Evolutionary conservation across 2,113 vertebrate genomes (phyloP).

Genomic region (Otis tarda): DNA sequence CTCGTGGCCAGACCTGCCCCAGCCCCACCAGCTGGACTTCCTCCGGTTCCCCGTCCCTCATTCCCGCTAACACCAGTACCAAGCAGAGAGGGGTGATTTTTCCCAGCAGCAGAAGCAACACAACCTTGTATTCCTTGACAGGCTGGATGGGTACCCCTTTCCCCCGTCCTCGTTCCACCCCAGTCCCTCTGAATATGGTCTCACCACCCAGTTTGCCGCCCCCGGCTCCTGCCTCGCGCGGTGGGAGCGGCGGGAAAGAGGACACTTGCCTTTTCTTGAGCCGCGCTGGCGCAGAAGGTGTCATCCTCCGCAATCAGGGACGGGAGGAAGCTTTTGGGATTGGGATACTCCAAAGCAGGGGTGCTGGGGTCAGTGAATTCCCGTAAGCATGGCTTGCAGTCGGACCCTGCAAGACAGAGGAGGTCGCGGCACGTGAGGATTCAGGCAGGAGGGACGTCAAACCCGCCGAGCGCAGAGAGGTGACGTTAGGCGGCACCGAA

Average conservation of each 20-base stretch:
- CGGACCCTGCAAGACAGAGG: constrained; percentile 75
- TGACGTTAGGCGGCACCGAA: background rate
- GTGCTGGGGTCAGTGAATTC: constrained; percentile 10
- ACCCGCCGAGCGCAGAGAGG: background rate
- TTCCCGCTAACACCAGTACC: background rate
- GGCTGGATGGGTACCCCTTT: background rate
- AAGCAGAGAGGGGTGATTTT: background rate
- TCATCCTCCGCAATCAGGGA: constrained; percentile 75
- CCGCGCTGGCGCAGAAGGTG: constrained; percentile 68
- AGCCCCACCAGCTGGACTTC: background rate
- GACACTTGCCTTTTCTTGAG: constrained; percentile 78
- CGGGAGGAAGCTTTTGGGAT: constrained; percentile 70
- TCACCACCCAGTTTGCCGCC: background rate
- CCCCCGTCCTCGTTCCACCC: background rate
- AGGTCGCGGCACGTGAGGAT: background rate
- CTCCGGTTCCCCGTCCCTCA: background rate
- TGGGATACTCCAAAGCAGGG: constrained; percentile 45
- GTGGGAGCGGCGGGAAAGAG: background rate
- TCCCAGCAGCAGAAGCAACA: background rate
- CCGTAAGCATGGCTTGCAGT: constrained; percentile 80
- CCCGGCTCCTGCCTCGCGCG: accelerated
- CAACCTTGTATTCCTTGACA: background rate
- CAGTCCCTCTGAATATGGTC: background rate
- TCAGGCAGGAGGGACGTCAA: background rate
- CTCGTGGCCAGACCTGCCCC: background rate